phyloP scores from a whole-genome alignment of 2,113 vertebrate species.

The Tichodroma muraria region DNA sequence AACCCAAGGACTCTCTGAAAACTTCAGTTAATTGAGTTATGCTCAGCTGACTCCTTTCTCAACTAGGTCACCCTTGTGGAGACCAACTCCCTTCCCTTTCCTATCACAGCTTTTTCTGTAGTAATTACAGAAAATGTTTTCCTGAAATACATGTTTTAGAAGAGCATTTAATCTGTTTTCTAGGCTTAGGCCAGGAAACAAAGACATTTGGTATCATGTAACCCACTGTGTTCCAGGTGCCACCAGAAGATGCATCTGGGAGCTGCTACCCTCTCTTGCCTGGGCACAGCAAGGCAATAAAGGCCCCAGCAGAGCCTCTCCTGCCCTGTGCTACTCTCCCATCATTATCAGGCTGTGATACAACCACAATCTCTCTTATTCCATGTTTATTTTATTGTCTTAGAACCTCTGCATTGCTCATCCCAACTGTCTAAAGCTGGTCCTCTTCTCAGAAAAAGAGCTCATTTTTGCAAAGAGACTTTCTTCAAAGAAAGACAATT shows the following conservation, averaged over 20 bases:
- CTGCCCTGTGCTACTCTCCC: background rate
- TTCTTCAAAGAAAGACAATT: background rate
- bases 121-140: background rate
- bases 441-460: background rate
- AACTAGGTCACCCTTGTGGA: background rate
- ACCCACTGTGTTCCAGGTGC: background rate
- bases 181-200: background rate
- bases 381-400: background rate
- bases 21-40: background rate
- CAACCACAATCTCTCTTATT: background rate
- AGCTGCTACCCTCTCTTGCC: background rate
- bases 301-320: background rate
- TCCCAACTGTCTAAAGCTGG: background rate
- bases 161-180: background rate
- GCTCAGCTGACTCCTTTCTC: background rate
- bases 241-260: background rate
- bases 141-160: background rate
- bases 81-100: slow-evolving; percentile 46
- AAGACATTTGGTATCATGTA: background rate
- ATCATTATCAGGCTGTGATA: background rate
- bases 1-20: background rate
- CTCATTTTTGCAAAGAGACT: background rate
- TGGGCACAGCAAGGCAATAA: background rate
- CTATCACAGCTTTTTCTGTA: background rate
- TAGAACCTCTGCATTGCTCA: background rate